Conservation (phyloP, 2,113 vertebrate genomes). For the Aepyceros melampus region DNA sequence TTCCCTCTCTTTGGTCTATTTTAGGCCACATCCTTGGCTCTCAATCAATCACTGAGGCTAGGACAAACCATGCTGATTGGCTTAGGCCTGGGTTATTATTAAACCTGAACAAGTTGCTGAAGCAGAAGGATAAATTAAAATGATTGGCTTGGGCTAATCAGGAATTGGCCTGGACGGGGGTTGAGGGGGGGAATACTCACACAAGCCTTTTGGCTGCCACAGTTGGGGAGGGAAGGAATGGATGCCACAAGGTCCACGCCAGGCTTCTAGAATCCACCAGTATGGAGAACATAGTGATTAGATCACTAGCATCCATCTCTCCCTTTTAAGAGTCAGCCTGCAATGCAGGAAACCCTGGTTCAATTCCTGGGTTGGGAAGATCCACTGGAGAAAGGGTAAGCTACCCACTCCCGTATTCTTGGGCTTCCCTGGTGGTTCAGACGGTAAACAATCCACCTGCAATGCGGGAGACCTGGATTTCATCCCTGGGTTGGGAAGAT, state of each 20-base stretch:
- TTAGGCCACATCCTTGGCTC: not conserved
- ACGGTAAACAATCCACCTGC: not conserved
- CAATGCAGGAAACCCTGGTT: not conserved
- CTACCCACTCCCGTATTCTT: not conserved
- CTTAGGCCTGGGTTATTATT: not conserved
- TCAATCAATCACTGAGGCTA: not conserved
- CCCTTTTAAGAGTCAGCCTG: not conserved
- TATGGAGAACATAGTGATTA: not conserved
- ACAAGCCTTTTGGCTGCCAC: not conserved
- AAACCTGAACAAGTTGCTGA: not conserved
- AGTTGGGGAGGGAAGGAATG: not conserved
- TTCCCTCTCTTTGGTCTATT: not conserved
- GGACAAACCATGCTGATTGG: not conserved
- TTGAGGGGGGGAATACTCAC: no score
- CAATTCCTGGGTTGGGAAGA: not conserved
- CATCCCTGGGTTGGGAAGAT: not conserved
- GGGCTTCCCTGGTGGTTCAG: not conserved
- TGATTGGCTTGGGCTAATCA: not conserved
- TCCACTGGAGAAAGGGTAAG: not conserved
- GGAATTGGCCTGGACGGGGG: not conserved
- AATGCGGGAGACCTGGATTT: not conserved
- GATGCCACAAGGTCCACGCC: not conserved
- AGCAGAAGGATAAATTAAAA: not conserved
- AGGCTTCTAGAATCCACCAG: not conserved
- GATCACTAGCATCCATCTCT: not conserved